Conservation (phyloP, 1,140 invertebrate species). For the Myzus persicae region DNA sequence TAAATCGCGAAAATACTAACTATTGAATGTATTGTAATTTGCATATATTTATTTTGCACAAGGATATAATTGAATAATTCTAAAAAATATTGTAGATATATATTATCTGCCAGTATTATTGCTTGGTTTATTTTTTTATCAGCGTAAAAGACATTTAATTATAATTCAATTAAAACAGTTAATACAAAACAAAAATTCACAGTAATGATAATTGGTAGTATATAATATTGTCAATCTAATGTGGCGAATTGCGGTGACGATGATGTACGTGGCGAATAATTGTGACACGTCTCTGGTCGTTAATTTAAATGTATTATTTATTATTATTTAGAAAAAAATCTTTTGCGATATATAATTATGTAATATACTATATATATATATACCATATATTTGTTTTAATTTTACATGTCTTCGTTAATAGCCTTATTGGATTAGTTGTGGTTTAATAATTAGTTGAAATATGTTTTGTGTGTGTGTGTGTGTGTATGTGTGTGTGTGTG, state of each 20-base stretch:
- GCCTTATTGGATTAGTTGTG: neutral
- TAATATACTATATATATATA: neutral
- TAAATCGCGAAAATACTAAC: too few species aligned
- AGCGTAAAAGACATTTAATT: neutral
- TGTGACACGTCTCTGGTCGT: neutral
- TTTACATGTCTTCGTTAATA: neutral
- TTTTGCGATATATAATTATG: neutral
- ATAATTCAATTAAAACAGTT: neutral
- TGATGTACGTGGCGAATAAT: neutral
- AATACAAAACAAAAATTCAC: neutral
- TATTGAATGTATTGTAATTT: too few species aligned
- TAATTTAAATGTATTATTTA: conserved; percentile 21
- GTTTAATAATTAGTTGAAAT: neutral
- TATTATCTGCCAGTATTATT: neutral
- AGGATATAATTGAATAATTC: too few species aligned
- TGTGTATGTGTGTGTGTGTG: too few species aligned
- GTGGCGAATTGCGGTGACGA: neutral
- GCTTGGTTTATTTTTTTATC: neutral
- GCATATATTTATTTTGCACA: too few species aligned
- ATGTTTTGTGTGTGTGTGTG: neutral
- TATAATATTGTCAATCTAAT: conserved; percentile 9
- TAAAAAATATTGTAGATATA: too few species aligned
- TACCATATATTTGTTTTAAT: conserved; percentile 5
- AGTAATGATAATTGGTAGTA: conserved; percentile 9
- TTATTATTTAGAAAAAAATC: conserved; percentile 4